Conservation (phyloP, 2,888 invertebrate species). For the Lasioglossum villosulum region DNA sequence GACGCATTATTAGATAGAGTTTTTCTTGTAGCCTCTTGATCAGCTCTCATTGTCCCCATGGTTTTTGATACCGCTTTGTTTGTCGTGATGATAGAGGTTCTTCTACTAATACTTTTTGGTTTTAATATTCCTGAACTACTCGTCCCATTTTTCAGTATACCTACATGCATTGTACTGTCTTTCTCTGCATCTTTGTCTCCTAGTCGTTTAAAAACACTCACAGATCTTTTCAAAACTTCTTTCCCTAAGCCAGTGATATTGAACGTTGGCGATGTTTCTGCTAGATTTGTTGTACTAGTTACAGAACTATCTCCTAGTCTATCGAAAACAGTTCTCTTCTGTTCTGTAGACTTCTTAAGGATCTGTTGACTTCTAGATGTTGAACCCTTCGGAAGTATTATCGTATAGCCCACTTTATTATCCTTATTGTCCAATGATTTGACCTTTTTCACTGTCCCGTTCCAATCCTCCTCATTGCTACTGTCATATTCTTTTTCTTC, state of each 20-base stretch:
- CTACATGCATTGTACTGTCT: constrained; percentile 63
- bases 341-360: constrained; percentile 79
- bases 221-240: constrained; percentile 77
- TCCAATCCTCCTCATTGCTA: constrained; percentile 70
- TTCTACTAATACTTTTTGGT: constrained; percentile 65
- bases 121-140: constrained; percentile 77
- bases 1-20: constrained; percentile 69
- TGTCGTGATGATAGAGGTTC: constrained; percentile 65
- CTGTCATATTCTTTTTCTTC: constrained; percentile 63
- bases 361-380: constrained; percentile 83
- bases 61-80: constrained; percentile 67
- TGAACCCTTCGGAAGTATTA: constrained; percentile 85
- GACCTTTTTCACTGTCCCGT: constrained; percentile 50
- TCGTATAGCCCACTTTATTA: constrained; percentile 84
- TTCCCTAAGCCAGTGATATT: constrained; percentile 82
- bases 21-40: constrained; percentile 80
- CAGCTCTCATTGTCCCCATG: constrained; percentile 82
- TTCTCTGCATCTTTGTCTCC: constrained; percentile 81
- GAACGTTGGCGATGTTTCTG: constrained; percentile 78
- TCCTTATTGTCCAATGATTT: constrained; percentile 64
- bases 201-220: constrained; percentile 82
- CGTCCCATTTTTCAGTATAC: constrained; percentile 79
- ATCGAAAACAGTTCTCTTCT: constrained; percentile 85
- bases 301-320: constrained; percentile 85
- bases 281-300: constrained; percentile 82